Conservation (phyloP, 1,140 invertebrate species). For the Pseudobourletiella spinata region DNA sequence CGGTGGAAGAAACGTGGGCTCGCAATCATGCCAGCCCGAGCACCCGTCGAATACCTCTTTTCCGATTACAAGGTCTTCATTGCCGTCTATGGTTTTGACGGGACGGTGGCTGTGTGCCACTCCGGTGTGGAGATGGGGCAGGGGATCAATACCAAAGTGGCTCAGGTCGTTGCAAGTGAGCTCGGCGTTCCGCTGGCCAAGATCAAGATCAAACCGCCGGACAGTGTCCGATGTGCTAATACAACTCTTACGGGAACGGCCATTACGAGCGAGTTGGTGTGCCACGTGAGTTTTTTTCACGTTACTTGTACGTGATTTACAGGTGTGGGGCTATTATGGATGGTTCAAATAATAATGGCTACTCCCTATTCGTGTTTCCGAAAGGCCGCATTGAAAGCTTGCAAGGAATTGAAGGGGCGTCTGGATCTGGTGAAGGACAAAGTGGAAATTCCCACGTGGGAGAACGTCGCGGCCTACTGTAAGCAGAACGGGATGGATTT, state of each 20-base stretch:
- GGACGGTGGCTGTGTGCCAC: constrained; percentile 58
- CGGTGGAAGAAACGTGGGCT: constrained; percentile 69
- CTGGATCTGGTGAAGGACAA: constrained; percentile 53
- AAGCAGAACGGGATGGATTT: constrained; percentile 52
- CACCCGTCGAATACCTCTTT: constrained; percentile 48
- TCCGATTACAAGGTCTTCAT: constrained; percentile 42
- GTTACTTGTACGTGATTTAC: no score
- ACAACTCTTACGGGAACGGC: constrained; percentile 57
- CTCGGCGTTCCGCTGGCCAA: constrained; percentile 62
- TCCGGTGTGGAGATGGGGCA: constrained; percentile 78
- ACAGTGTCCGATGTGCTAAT: constrained; percentile 54
- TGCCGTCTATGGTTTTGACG: constrained; percentile 51
- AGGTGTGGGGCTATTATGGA: no score
- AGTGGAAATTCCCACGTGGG: constrained; percentile 49
- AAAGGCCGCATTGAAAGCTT: constrained; percentile 56
- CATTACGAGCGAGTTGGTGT: constrained; percentile 57
- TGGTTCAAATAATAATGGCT: no score
- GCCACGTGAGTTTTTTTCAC: constrained; percentile 48
- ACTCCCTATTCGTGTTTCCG: no score
- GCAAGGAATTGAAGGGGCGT: constrained; percentile 52
- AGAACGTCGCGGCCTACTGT: constrained; percentile 49
- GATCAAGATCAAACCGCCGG: constrained; percentile 55
- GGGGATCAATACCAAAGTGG: constrained; percentile 51
- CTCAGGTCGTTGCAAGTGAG: constrained; percentile 64
- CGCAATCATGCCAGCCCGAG: constrained; percentile 56